These are phyloP conservation scores for Drosophila sordidula DNA, from an alignment of 2,888 invertebrate genomes.

Conservation along the genomic window DNA sequence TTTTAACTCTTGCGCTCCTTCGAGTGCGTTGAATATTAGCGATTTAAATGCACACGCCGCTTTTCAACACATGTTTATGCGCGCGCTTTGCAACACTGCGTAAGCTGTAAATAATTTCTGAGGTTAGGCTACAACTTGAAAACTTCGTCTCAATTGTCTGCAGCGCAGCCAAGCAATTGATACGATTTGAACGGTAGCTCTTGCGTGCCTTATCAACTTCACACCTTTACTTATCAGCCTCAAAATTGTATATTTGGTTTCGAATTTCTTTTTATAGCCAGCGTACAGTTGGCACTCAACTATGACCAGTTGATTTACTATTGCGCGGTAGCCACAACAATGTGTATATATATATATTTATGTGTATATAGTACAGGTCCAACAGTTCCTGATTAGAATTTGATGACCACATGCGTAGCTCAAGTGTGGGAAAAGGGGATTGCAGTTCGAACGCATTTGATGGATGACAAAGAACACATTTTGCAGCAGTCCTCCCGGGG, in stretches of 20 bases:
- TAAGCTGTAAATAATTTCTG: constrained; percentile 64
- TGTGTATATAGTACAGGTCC: constrained; percentile 14
- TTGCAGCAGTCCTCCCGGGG: constrained; percentile 55
- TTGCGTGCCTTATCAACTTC: constrained; percentile 52
- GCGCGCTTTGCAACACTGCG: constrained; percentile 53
- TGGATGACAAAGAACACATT: constrained; percentile 46
- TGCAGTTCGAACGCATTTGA: constrained; percentile 37
- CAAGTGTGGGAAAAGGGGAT: constrained; percentile 60
- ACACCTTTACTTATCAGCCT: constrained; percentile 63
- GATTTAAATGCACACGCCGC: constrained; percentile 9
- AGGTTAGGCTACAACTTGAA: constrained; percentile 33
- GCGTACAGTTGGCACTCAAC: constrained; percentile 58
- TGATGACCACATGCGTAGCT: constrained; percentile 16
- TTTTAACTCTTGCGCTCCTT: neutral
- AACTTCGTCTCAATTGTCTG: constrained; percentile 34
- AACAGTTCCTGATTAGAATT: constrained; percentile 31
- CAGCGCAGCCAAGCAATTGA: constrained; percentile 45
- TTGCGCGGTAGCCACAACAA: constrained; percentile 39
- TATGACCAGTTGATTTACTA: constrained; percentile 62
- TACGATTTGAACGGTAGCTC: constrained; percentile 68
- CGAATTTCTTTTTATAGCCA: constrained; percentile 51
- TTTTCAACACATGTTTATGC: constrained; percentile 52
- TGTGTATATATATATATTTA: neutral
- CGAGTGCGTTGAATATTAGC: constrained; percentile 2
- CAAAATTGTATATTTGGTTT: constrained; percentile 35